Evolutionary conservation across 2,797 vertebrate species (phyloP).

Genomic region (Urophycis tenuis): DNA sequence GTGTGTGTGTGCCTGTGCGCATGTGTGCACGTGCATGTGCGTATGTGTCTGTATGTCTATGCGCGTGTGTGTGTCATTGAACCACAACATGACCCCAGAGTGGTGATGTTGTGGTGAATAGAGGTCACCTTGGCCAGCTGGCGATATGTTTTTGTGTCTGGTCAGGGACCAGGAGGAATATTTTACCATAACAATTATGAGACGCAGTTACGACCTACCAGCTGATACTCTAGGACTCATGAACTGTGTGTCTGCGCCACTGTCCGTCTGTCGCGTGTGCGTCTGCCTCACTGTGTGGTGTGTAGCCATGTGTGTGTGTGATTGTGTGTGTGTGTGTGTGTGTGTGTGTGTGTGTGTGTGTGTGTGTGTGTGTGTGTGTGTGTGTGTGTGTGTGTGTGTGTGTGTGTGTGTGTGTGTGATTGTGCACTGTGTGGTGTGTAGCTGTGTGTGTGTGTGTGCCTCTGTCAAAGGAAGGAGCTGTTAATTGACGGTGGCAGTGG

Average conservation of each 20-base stretch:
- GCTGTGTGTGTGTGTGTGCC: slow-evolving; percentile 1
- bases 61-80: neutral
- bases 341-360: too few species aligned
- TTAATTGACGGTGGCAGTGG: slow-evolving; percentile 43
- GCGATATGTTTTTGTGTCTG: slow-evolving; percentile 14
- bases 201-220: slow-evolving; percentile 9
- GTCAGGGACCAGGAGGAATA: slow-evolving; percentile 25
- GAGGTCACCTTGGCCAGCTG: slow-evolving; percentile 44
- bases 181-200: slow-evolving; percentile 27
- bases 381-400: slow-evolving; percentile 10
- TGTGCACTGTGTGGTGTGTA: neutral
- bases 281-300: neutral
- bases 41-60: neutral
- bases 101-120: neutral
- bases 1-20: neutral
- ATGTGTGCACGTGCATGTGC: neutral
- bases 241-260: slow-evolving; percentile 4
- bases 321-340: too few species aligned
- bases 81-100: neutral
- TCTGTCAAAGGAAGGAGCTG: slow-evolving; percentile 22
- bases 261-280: neutral
- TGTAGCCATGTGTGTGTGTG: too few species aligned
- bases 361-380: neutral
- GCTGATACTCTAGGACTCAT: neutral
- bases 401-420: slow-evolving; percentile 18